Base-by-base conservation (phyloP, 64 coral and sea anemone species). In the Hydrozoanthus tunicans region DNA sequence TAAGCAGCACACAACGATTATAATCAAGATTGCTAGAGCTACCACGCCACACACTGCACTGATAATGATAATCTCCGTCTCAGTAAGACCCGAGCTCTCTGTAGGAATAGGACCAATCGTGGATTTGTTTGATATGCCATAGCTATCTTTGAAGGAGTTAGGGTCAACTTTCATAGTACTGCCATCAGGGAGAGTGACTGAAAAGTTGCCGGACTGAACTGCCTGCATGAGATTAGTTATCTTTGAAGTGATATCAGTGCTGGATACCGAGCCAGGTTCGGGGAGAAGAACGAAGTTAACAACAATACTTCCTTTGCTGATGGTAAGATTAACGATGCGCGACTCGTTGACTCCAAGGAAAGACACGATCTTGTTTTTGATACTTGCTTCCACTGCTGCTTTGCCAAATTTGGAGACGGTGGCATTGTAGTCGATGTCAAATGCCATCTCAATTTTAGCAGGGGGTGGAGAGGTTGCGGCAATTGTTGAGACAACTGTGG, bases 41-140 rank as follows among this genome's bases (percentile, higher is more conserved):
- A 94, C 25, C 10, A 77, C 89, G 1, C 92, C 82, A 56, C 82
- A 80, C 57, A 96, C 95, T 15, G 76, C 75, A 53, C 55, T n/a
- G 4, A 96, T 88, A 5, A 96, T 96, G 17, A 96, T 96, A 3
- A 93, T 76, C n/a, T 86, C 93, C 15, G 92, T 92, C 55, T 91
- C 62, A 2, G 74, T 96, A 2, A 90, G 81, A 4, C 74, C 89
- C 11, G 73, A 51, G 6, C 17, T 71, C n/a, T 60, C n/a, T 0
- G 89, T 81, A 6, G 95, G 60, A 4, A 58, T 15, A 8, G 81
- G 69, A 72, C 9, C 24, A 6, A 68, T 17, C 9, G 26, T 65
- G 17, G 94, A 32, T 5, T 80, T n/a, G 11, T 66, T 12, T 11
- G 59, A 71, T 53, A 56, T 23, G 0, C 62, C 68, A 11, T 9